Percentiles rank a stretch among this genome's conserved stretches.
These are phyloP conservation scores for Eupelmus urozonus DNA, from an alignment of 2,888 invertebrate species.

Conservation along the genomic window DNA sequence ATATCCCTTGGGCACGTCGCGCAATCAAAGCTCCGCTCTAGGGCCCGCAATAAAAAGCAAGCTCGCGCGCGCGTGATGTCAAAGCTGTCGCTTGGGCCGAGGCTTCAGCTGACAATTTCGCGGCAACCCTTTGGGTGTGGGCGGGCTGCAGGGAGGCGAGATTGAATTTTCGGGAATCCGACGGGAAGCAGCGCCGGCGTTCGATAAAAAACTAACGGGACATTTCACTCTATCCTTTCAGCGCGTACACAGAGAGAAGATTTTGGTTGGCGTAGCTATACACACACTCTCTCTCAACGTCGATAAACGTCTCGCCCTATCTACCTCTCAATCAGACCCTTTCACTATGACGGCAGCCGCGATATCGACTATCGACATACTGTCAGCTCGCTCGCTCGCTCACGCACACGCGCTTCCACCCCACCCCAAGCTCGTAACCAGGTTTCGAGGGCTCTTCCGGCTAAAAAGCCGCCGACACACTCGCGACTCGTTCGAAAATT, in stretches of 20 bases:
- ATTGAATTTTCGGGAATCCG: not conserved
- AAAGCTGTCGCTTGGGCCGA: too few relatives aligned
- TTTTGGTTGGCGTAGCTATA: too few relatives aligned
- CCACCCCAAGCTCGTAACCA: not conserved
- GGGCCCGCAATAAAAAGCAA: too few relatives aligned
- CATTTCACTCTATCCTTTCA: constrained; percentile 15
- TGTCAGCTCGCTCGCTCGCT: constrained; percentile 35
- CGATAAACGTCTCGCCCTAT: constrained; percentile 52
- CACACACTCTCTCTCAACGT: constrained; percentile 1
- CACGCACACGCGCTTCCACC: not conserved
- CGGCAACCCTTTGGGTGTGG: not conserved
- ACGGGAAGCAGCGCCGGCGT: not conserved
- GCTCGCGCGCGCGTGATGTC: too few relatives aligned
- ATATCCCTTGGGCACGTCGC: too few relatives aligned
- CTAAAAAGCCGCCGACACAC: not conserved
- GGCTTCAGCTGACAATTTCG: too few relatives aligned
- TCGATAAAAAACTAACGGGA: constrained; percentile 24
- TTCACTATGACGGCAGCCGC: constrained; percentile 9
- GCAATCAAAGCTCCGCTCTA: too few relatives aligned
- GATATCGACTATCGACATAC: constrained; percentile 48
- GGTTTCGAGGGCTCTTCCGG: constrained; percentile 24
- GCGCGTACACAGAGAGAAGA: not conserved
- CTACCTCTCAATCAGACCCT: constrained; percentile 49
- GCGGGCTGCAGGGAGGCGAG: not conserved
- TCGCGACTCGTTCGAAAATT: not conserved